phyloP scores from a whole-genome alignment of 2,113 vertebrate genomes.

The Nanorana parkeri region DNA sequence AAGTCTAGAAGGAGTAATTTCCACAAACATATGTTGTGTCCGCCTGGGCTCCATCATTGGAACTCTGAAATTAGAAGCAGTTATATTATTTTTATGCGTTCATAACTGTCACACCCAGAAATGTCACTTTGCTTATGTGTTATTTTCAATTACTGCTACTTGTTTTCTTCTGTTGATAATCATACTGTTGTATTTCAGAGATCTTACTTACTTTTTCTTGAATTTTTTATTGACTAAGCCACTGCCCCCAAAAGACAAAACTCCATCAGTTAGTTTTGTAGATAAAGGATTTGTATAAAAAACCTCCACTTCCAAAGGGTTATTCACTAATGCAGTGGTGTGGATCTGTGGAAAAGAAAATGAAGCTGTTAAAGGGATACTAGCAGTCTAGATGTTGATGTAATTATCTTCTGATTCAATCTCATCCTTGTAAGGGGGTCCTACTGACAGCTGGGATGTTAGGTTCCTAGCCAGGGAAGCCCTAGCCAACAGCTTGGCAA shows the following conservation, averaged over 20 bases:
- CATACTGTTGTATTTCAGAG: not conserved
- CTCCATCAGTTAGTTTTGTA: slow-evolving; percentile 62
- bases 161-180: no score
- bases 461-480: no score
- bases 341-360: slow-evolving; percentile 10
- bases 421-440: no score
- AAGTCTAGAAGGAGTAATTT: slow-evolving; percentile 66
- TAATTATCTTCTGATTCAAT: no score
- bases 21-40: slow-evolving; percentile 64
- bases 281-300: slow-evolving; percentile 73
- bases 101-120: not conserved
- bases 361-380: no score
- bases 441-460: no score
- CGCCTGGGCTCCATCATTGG: slow-evolving; percentile 69
- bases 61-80: slow-evolving; percentile 58
- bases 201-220: slow-evolving; percentile 67
- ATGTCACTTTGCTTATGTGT: not conserved
- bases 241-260: slow-evolving; percentile 72
- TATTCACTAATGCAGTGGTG: slow-evolving; percentile 60
- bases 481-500: no score
- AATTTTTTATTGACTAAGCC: slow-evolving; percentile 70
- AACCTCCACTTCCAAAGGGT: slow-evolving; percentile 68
- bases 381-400: no score
- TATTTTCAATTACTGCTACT: no score
- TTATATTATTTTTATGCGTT: no score